Evolutionary conservation across 2,113 vertebrate species (phyloP), one percentile per base, ranked within the genome.

Genomic region (Columba janthina): DNA sequence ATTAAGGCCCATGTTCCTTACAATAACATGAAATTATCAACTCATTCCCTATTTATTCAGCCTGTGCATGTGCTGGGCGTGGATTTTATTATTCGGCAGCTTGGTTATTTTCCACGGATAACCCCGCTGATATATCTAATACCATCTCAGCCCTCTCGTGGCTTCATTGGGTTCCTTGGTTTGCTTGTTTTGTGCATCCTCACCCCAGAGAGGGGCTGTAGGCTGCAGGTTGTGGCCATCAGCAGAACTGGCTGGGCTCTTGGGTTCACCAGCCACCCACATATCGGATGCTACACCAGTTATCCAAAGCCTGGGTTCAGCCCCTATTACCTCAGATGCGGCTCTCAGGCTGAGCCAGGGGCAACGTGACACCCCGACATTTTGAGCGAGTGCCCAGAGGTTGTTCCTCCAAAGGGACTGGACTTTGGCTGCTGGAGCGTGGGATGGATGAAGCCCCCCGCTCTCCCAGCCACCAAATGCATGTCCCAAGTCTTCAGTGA

Each of bases 361-460:
- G 28, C 26, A 26, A 53, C 0, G 2, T 17, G 44, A 65, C 25
- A 64, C 29, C 28, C 32, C 5, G 2, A 29, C 31, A 48, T 32
- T 88, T 46, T 69, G 56, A 84, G 56, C 1, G 0, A 73, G 53
- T 0, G 0, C 15, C 31, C 60, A 76, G 34, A 32, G 76, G 24
- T 54, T 1, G 2, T 32, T 64, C 24, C 29, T 48, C 67, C 61
- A 46, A 54, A 69, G 40, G 40, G 28, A 62, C 46, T 1, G 1
- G 44, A 10, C 26, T 48, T 83, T 0, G 1, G 38, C 44, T 54
- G 48, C 48, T 15, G 31, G 24, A 60, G 31, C 1, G 0, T 1
- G 4, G 71, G 20, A 36, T 77, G 67, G 32, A 44, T 76, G 84
- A 65, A 66, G 22, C 50, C 21, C 50, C 44, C 18, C 9, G 18